These are phyloP conservation scores for Cyrtonyx montezumae DNA, from an alignment of 2,113 vertebrate genomes.

Conservation along the genomic window DNA sequence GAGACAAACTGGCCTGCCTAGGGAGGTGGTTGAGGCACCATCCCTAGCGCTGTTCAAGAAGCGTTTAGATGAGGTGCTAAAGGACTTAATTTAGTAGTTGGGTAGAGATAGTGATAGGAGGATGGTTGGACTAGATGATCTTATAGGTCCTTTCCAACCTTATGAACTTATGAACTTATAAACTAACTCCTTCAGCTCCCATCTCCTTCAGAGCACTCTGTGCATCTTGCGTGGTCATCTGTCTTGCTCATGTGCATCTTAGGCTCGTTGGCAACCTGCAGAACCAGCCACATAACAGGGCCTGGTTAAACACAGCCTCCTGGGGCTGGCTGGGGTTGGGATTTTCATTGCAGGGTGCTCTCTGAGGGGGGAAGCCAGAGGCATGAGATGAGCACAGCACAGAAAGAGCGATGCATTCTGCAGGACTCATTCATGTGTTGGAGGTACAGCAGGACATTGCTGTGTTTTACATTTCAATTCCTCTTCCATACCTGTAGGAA, in stretches of 20 bases:
- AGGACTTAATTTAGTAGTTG: too few relatives aligned
- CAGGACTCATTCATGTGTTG: rapidly evolving
- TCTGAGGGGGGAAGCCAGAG: background rate
- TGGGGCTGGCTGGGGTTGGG: background rate
- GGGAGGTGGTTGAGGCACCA: too few relatives aligned
- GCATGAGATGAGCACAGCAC: rapidly evolving
- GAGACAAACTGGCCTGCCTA: too few relatives aligned
- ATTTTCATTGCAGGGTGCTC: background rate
- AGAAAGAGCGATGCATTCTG: background rate
- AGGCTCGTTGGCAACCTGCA: background rate
- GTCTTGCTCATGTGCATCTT: background rate
- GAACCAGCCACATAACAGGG: background rate
- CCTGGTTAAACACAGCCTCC: background rate
- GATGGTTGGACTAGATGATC: too few relatives aligned
- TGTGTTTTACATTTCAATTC: background rate
- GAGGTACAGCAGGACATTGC: background rate
- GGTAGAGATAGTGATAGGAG: too few relatives aligned
- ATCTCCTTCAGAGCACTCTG: background rate
- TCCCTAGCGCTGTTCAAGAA: too few relatives aligned
- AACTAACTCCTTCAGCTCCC: background rate
- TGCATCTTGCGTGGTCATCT: background rate
- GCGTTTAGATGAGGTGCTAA: too few relatives aligned
- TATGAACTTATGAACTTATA: too few relatives aligned
- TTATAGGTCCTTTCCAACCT: too few relatives aligned
- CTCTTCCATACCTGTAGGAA: background rate